A percentile compares a stretch with the other conserved stretches of the same genome.
Evolutionary conservation across 2,113 vertebrate species (phyloP).

Genomic region (Astur gentilis): DNA sequence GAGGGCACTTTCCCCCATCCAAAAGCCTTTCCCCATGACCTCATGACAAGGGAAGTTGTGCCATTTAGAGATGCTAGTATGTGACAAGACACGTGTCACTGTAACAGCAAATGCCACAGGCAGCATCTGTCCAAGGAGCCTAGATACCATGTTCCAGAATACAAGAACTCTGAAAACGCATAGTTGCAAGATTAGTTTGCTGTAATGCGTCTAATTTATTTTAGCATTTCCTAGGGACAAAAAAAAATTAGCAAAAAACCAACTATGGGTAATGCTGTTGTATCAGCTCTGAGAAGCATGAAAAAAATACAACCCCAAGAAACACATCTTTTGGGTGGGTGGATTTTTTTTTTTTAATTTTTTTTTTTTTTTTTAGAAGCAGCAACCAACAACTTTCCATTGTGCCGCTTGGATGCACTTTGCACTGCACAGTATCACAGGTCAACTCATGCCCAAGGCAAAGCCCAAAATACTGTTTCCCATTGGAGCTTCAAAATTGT

Average conservation of each 20-base stretch:
- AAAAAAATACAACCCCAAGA: neutral
- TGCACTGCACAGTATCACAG: neutral
- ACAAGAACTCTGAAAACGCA: rapidly evolving
- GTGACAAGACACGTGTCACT: neutral
- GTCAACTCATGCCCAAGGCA: neutral
- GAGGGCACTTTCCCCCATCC: neutral
- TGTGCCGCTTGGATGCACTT: neutral
- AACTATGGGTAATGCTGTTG: neutral
- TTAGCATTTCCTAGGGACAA: neutral
- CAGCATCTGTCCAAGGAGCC: neutral
- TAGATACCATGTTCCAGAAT: neutral
- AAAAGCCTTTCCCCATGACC: neutral
- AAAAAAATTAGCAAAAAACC: neutral
- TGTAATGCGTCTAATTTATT: neutral
- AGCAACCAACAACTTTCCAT: neutral
- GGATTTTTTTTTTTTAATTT: neutral
- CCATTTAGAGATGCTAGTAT: neutral
- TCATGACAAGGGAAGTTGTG: rapidly evolving
- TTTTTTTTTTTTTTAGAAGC: neutral
- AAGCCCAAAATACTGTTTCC: neutral
- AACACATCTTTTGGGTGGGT: neutral
- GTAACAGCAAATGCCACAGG: neutral
- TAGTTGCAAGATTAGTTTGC: neutral
- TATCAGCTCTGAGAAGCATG: neutral
- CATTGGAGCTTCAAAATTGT: neutral